Evolutionary conservation across 2,113 vertebrate genomes (phyloP), one percentile per base, ranked within the genome.

Genomic region (Caloenas nicobarica): DNA sequence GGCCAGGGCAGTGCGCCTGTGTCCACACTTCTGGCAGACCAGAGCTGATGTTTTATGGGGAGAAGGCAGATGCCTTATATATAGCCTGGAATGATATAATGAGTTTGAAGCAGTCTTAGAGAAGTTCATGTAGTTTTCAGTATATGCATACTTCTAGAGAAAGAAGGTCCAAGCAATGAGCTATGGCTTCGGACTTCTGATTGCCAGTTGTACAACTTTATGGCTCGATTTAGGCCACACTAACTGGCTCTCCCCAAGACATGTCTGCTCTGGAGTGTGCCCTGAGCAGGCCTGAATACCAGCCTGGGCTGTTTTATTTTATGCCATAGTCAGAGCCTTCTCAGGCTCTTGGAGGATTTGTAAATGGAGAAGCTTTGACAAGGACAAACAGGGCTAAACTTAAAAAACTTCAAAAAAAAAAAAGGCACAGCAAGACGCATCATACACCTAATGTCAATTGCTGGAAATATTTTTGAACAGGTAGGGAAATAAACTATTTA

Each of bases 1-100:
- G 36, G 18, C 57, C 89, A 93, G 77, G 11, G n/a, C 34, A 50
- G 16, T 1, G 22, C 0, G 1, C 40, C 64, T n/a, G 3, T 8
- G 34, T 38, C 46, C 46, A 28, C 26, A 3, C 12, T 79, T 51
- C 33, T n/a, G 62, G 29, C 42, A 77, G 53, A 70, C 31, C 17
- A 58, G 57, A 77, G 40, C 29, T 93, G 44, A 13, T 80, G 50
- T 87, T 91, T 71, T 58, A 68, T 13, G 23, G 73, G 64, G 51
- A 84, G 69, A 84, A 87, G 23, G 58, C 19, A 70, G 69, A 33
- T 64, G 26, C 56, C 29, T 51, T 88, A 57, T 38, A 44, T 40
- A 40, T 34, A 95, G 66, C 53, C 66, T 65, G 66, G 33, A 85
- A 76, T 13, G 53, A 76, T 62, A 82, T 57, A 33, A 50, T 4